Base-by-base conservation (phyloP, 2,888 invertebrate genomes). In the Euphydryas editha region DNA sequence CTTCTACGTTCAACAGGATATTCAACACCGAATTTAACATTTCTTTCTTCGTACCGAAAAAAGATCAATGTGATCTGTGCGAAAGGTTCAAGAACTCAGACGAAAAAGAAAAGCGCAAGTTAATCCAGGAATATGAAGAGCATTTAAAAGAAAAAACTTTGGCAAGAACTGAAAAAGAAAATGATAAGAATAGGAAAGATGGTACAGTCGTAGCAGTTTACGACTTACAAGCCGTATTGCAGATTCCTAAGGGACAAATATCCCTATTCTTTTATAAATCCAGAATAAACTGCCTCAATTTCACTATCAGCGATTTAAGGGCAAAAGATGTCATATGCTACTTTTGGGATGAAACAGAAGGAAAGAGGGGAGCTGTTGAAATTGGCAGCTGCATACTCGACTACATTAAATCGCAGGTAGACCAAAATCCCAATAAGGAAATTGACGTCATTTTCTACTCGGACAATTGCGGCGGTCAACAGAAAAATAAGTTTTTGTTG, bases 211-310 rank as follows among this genome's bases (percentile, higher is more conserved):
- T 47, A 47, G 73, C 68, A 30, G 70, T 72, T 1, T 74, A 75
- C 21, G 73, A 76, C 24, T 62, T 74, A n/a, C 72, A 75, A 49
- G 71, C 73, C 0, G 72, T 74, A 1, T 46, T 73, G 72, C 73
- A 66, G 44, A n/a, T 74, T 44, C 75, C 74, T 13, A 72, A 70
- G 47, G 74, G 75, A 1, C 62, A 74, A 62, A 51, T 71, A 6
- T 74, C 70, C 0, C 21, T 70, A 3, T 73, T 75, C 36, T 73
- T 62, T 51, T 73, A 75, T 55, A 73, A 70, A 65, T 65, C 60
- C 20, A 72, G 62, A 66, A 64, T 73, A 8, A 71, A 73, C 20
- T 64, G 64, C 15, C 8, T 64, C 15, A 64, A 64, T 44, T 64
- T 59, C 30, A 64, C 59, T 1, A 54, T 73, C 57, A 69, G 67